A percentile compares a stretch with the other conserved stretches of the same genome.
Conservation (phyloP, 2,888 invertebrate species). For the Campopleginae sp. region DNA sequence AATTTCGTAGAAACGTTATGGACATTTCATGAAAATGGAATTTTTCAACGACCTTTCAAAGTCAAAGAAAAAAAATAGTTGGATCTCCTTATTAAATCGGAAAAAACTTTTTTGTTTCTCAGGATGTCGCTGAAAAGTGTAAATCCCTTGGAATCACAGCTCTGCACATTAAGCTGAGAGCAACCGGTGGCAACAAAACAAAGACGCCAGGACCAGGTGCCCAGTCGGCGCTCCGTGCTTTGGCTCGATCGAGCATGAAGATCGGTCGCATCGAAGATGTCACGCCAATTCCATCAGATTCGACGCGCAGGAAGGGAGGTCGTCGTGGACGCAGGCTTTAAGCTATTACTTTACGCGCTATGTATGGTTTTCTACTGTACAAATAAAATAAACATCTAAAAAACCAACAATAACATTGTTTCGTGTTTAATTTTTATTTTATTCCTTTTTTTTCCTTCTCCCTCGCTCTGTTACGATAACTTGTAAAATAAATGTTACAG, state of each 20-base stretch:
- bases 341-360: conserved; percentile 82
- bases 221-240: conserved; percentile 97
- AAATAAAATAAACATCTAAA: conserved; percentile 63
- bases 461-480: background rate
- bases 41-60: no score
- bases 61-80: background rate
- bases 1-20: no score
- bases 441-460: background rate
- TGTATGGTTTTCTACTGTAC: conserved; percentile 67
- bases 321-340: conserved; percentile 99
- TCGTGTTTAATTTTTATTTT: conserved; percentile 1
- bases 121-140: conserved; percentile 99
- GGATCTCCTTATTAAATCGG: no score
- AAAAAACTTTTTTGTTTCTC: conserved; percentile 42
- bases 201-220: conserved; percentile 99
- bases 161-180: conserved; percentile 98
- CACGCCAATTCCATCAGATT: conserved; percentile 99
- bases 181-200: conserved; percentile 99
- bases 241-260: conserved; percentile 99
- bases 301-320: conserved; percentile 99
- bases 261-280: conserved; percentile 99
- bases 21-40: background rate
- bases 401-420: conserved; percentile 28
- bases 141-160: conserved; percentile 98
- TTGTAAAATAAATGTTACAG: conserved; percentile 40